phyloP scores from a whole-genome alignment of 2,888 invertebrate species.

The Erannis defoliaria region DNA sequence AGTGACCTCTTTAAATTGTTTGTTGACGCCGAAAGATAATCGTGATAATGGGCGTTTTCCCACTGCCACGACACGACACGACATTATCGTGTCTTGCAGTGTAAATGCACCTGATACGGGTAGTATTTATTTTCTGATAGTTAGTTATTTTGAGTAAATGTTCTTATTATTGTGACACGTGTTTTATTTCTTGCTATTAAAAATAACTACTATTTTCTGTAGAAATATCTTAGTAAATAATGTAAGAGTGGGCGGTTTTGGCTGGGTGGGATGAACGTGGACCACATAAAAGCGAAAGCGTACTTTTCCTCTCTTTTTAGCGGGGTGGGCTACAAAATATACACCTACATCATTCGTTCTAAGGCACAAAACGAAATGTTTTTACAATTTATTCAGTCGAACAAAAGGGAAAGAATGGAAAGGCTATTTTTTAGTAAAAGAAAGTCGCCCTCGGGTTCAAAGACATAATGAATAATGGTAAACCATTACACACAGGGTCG shows the following conservation, averaged over 20 bases:
- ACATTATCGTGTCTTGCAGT: no score
- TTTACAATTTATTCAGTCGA: conserved; percentile 27
- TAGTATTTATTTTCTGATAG: not conserved
- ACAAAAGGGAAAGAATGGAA: conserved; percentile 31
- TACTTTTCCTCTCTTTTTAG: no score
- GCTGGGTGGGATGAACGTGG: no score
- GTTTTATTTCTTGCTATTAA: not conserved
- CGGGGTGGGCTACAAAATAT: not conserved
- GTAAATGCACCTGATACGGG: not conserved
- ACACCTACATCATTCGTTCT: conserved; percentile 8
- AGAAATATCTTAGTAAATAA: not conserved
- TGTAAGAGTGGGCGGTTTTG: no score
- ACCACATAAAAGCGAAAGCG: no score
- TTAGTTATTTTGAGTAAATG: not conserved
- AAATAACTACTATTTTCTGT: not conserved
- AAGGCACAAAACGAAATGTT: conserved; percentile 26
- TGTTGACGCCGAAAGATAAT: no score
- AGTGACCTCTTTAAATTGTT: not conserved
- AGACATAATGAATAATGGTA: conserved; percentile 38
- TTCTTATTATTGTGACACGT: not conserved
- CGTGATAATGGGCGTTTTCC: no score
- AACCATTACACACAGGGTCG: conserved; percentile 32
- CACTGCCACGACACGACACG: no score
- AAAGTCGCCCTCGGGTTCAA: conserved; percentile 27
- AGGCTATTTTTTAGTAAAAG: conserved; percentile 32